phyloP scores from a whole-genome alignment of 2,888 invertebrate species.

The Polydrusus pterygomalis region DNA sequence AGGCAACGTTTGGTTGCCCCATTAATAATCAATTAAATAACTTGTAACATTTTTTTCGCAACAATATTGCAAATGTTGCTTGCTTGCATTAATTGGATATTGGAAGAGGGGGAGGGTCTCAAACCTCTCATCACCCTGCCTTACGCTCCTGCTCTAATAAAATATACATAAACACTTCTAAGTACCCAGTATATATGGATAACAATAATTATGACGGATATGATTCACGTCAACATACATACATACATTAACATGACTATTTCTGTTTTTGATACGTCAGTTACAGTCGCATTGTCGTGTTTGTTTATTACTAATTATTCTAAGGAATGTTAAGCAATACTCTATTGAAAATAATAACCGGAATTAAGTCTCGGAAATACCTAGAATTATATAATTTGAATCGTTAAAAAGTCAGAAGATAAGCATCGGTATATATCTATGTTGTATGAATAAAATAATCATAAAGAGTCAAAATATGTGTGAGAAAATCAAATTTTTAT shows the following conservation, averaged over 20 bases:
- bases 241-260: constrained; percentile 19
- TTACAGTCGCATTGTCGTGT: constrained; percentile 30
- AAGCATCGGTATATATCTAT: constrained; percentile 12
- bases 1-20: too few species aligned
- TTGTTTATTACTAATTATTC: constrained; percentile 46
- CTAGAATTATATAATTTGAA: constrained; percentile 28
- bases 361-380: constrained; percentile 41
- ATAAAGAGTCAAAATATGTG: not conserved
- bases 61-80: too few species aligned
- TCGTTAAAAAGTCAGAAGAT: constrained; percentile 12
- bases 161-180: too few species aligned
- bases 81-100: too few species aligned
- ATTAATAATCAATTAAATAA: too few species aligned
- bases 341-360: constrained; percentile 23
- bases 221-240: constrained; percentile 34
- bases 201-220: constrained; percentile 39
- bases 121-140: too few species aligned
- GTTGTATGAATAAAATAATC: constrained; percentile 1
- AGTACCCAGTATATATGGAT: not conserved
- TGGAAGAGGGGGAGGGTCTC: too few species aligned
- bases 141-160: too few species aligned
- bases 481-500: constrained; percentile 1
- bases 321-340: constrained; percentile 38
- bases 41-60: too few species aligned
- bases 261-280: constrained; percentile 38